Percentiles rank a stretch among this genome's conserved stretches.
These are phyloP conservation scores for Athrips mouffetella DNA, from an alignment of 2,888 invertebrate species.

Conservation along the genomic window DNA sequence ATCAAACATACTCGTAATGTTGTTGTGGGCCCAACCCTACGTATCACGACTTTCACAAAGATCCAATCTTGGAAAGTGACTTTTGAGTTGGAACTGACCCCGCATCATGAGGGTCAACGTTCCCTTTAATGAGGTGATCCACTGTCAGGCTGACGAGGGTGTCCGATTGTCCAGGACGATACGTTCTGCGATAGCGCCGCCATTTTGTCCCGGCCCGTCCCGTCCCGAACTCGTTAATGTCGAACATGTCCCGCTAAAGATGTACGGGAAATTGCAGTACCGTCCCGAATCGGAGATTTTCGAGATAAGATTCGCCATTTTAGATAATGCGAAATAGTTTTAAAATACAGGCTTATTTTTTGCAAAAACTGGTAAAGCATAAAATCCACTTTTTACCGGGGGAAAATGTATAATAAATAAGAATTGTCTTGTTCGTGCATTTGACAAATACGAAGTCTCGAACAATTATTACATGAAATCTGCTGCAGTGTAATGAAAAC, in stretches of 20 bases:
- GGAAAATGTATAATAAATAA: no score
- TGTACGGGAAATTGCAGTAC: conserved; percentile 10
- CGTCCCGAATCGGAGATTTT: background rate
- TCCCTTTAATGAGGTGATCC: conserved; percentile 10
- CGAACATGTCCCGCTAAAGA: conserved; percentile 11
- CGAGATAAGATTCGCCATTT: conserved; percentile 12
- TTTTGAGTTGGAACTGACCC: background rate
- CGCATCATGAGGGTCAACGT: background rate
- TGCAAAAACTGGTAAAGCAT: no score
- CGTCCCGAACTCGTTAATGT: conserved; percentile 7
- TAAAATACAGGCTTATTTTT: no score
- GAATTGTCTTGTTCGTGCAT: no score
- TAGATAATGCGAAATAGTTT: conserved; percentile 4
- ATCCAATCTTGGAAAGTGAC: conserved; percentile 6
- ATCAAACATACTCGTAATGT: background rate
- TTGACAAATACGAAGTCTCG: no score
- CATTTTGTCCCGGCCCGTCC: conserved; percentile 3
- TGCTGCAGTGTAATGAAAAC: no score
- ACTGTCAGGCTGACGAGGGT: conserved; percentile 16
- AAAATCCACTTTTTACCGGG: no score
- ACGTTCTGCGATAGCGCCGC: conserved; percentile 3
- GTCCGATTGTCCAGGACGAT: conserved; percentile 7
- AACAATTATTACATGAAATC: no score
- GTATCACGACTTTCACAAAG: no score
- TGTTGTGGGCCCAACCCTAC: background rate